Base-by-base conservation (phyloP, 2,888 invertebrate species). In the Cacoxenus indagator region DNA sequence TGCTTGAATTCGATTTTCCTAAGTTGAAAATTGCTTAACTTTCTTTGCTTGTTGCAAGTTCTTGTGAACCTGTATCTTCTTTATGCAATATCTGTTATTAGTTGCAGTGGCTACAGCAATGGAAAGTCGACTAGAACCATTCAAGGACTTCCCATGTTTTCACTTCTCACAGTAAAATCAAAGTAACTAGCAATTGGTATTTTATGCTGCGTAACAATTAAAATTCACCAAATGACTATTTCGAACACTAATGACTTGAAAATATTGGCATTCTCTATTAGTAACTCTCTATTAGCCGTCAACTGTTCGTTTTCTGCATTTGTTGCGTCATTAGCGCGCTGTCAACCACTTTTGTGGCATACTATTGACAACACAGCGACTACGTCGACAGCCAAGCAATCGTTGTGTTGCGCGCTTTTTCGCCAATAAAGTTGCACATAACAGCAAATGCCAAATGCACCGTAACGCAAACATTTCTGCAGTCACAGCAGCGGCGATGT, bases 231-330 rank as follows among this genome's bases (percentile, higher is more conserved):
- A 55, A 24, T 8, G 24, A 54, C 55, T 26, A 43, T n/a, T n/a
- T n/a, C n/a, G n/a, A 43, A n/a, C 55, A 55, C 55, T 55, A 55
- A 55, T 55, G 55, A 55, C 55, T 43, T 43, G 2, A 26, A 55
- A 55, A 55, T 55, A 22, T 55, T 55, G 55, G 55, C 26, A 22
- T 26, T 14, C 45, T 43, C 45, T 43, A 43, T 43, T n/a, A 43
- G n/a, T 2, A 8, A 43, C 3, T 2, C 4, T 43, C n/a, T 43
- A n/a, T n/a, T n/a, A 43, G 45, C 45, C n/a, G n/a, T 43, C n/a
- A n/a, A 43, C 45, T 5, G 45, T n/a, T n/a, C 45, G n/a, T 43
- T 43, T n/a, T 3, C 11, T 43, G 45, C n/a, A n/a, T n/a, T n/a
- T 43, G 45, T 43, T 43, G 45, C 45, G n/a, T 43, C 45, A 43